phyloP scores from a whole-genome alignment of 2,113 vertebrate genomes.

The Mus pahari region DNA sequence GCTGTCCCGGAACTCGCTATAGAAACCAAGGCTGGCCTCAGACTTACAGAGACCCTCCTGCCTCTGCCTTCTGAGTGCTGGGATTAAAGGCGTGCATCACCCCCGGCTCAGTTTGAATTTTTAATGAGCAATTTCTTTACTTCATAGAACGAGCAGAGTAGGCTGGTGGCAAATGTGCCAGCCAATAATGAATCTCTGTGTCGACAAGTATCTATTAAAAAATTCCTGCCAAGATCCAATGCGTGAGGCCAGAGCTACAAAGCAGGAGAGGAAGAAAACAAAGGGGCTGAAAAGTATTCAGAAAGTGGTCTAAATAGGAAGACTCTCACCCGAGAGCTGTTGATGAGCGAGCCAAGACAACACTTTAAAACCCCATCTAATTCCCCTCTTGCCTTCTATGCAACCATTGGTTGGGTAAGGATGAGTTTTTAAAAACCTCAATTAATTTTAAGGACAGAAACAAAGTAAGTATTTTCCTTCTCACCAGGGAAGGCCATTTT shows the following conservation, averaged over 20 bases:
- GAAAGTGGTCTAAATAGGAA: background rate
- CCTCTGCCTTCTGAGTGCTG: background rate
- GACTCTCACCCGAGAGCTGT: background rate
- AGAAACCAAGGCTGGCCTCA: too few species aligned
- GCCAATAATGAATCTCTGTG: conserved; percentile 3
- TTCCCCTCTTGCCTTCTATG: background rate
- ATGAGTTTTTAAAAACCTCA: conserved; percentile 79
- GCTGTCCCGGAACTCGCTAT: too few species aligned
- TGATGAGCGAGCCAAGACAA: background rate
- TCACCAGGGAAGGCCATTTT: conserved; percentile 85
- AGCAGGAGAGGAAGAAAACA: background rate
- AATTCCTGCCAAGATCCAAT: background rate
- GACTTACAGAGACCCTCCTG: background rate
- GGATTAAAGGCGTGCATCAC: too few species aligned
- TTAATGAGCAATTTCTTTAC: conserved; percentile 41
- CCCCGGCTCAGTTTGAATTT: conserved; percentile 26
- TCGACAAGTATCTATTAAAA: background rate
- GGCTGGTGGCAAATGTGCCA: background rate
- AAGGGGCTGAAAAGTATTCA: background rate
- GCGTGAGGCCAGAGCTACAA: background rate
- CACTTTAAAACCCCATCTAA: conserved; percentile 49
- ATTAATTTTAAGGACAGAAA: conserved; percentile 80
- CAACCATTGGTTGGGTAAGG: conserved; percentile 71
- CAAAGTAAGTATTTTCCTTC: conserved; percentile 83
- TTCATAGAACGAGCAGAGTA: background rate